A percentile compares a stretch with the other conserved stretches of the same genome.
Evolutionary conservation across 2,797 vertebrate species (phyloP).

Genomic region (Rhynchotus rufescens): DNA sequence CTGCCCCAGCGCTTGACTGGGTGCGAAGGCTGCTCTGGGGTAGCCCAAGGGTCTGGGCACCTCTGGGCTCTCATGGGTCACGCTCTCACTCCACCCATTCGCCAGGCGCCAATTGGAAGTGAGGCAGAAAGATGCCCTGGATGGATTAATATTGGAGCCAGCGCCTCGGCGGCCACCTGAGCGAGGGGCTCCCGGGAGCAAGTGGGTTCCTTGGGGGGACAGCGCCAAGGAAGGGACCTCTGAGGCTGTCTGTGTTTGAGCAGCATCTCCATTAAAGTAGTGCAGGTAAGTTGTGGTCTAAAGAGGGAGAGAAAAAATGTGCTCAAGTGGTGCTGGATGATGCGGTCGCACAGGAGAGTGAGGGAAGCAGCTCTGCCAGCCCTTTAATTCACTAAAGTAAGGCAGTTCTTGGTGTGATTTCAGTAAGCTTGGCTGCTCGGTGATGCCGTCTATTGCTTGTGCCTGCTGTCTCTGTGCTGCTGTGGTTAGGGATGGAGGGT

Average conservation of each 20-base stretch:
- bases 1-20: neutral
- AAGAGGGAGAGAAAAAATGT: too few species aligned
- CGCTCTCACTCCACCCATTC: conserved; percentile 59
- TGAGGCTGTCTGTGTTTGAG: neutral
- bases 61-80: conserved; percentile 58
- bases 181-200: conserved; percentile 2
- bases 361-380: conserved; percentile 8
- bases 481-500: conserved; percentile 23
- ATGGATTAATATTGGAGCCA: conserved; percentile 57
- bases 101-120: conserved; percentile 72
- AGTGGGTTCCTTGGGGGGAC: neutral
- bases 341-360: conserved; percentile 5
- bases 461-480: neutral
- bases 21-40: neutral
- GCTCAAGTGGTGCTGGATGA: conserved; percentile 4
- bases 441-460: neutral
- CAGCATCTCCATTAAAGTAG: conserved; percentile 13
- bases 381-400: conserved; percentile 55
- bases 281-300: conserved; percentile 61
- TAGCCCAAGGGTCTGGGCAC: neutral
- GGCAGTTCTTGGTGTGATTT: conserved; percentile 39
- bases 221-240: neutral
- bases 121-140: conserved; percentile 64
- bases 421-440: conserved; percentile 38
- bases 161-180: conserved; percentile 49